These are phyloP conservation scores for Leucosticte australis DNA, from an alignment of 2,113 vertebrate species.

Conservation along the genomic window DNA sequence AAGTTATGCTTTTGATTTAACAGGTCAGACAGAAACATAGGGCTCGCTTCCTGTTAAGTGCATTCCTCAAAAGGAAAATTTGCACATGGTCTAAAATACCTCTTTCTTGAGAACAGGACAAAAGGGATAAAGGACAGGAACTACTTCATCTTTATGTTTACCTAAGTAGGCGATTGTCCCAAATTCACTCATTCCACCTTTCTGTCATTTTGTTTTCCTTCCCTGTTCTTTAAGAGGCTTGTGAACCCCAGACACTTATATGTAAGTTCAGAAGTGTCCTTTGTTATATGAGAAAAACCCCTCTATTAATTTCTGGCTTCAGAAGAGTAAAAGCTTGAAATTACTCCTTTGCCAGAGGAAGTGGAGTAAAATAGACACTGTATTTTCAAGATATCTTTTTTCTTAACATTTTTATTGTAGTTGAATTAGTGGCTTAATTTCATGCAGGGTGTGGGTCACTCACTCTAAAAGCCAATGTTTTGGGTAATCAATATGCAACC, in stretches of 20 bases:
- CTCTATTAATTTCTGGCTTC: not conserved
- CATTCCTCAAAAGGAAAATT: not conserved
- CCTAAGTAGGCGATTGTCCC: not conserved
- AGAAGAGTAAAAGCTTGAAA: not conserved
- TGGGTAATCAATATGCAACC: not conserved
- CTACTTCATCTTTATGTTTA: not conserved
- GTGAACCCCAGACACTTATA: not conserved
- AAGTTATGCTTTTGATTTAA: not conserved
- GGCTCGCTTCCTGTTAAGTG: not conserved
- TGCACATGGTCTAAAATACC: not conserved
- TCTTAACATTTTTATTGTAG: not conserved
- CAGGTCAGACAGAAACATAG: not conserved
- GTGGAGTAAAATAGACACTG: not conserved
- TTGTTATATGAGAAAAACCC: not conserved
- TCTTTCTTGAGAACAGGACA: not conserved
- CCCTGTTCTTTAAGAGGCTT: not conserved
- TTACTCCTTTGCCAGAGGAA: not conserved
- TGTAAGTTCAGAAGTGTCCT: not conserved
- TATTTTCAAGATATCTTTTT: not conserved
- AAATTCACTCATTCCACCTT: not conserved
- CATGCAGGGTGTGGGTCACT: not conserved
- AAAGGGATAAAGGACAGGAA: not conserved
- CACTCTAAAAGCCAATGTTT: not conserved
- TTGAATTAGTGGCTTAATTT: not conserved
- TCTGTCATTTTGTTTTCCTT: not conserved